Conservation (phyloP, 1,140 invertebrate species). For the Macrobrachium rosenbergii region DNA sequence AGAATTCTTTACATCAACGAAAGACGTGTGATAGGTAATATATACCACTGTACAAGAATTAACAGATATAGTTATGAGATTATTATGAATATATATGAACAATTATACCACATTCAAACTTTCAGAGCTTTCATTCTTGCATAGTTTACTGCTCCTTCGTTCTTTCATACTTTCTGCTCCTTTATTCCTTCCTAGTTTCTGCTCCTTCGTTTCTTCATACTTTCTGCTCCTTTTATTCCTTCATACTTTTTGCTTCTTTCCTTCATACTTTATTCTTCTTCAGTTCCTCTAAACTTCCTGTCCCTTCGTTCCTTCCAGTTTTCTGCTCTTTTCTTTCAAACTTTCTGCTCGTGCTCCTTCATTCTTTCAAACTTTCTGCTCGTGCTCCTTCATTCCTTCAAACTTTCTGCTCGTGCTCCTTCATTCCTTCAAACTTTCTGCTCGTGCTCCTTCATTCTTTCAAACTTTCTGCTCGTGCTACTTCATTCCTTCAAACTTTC, state of each 20-base stretch:
- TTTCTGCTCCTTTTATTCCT: not conserved
- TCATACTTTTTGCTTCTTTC: not conserved
- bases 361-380: not conserved
- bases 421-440: not conserved
- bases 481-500: not conserved
- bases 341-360: not conserved
- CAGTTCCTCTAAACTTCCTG: not conserved
- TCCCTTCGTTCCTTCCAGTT: no score
- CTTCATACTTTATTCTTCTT: not conserved
- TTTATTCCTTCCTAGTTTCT: not conserved
- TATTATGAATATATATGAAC: no score
- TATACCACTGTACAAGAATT: no score
- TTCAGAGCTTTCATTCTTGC: no score
- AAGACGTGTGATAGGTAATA: no score
- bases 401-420: not conserved
- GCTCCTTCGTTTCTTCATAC: not conserved
- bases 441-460: slow-evolving; percentile 6
- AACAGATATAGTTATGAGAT: no score
- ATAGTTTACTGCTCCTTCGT: not conserved
- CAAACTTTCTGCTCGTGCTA: not conserved
- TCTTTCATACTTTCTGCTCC: not conserved
- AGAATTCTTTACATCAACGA: no score
- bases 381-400: not conserved
- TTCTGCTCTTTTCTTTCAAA: not conserved
- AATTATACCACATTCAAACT: no score